Conservation (phyloP, 2,113 vertebrate species). For the Puffinus mauretanicus region DNA sequence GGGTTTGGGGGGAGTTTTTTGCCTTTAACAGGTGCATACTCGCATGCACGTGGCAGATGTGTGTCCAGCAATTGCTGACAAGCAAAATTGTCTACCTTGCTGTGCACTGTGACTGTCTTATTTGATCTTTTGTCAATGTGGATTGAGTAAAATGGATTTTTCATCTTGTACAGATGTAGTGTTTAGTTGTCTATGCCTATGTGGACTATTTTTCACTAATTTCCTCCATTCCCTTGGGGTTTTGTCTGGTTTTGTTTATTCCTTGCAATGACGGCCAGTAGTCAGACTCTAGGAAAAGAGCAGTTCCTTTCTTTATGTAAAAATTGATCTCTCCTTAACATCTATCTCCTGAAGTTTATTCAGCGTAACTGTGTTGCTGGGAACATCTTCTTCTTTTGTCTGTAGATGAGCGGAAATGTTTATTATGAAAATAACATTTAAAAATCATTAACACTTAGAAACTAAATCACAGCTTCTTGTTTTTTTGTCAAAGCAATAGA, state of each 20-base stretch:
- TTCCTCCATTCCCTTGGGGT: not conserved
- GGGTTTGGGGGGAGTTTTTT: not conserved
- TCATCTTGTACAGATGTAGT: not conserved
- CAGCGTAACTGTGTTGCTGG: not conserved
- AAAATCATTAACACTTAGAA: not conserved
- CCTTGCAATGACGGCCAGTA: not conserved
- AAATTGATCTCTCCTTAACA: not conserved
- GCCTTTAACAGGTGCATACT: not conserved
- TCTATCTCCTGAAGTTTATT: not conserved
- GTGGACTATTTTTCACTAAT: slow-evolving; percentile 2
- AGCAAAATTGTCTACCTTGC: not conserved
- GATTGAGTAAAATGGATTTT: slow-evolving; percentile 31
- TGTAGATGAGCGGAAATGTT: not conserved
- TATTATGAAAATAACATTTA: not conserved
- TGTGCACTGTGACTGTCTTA: not conserved
- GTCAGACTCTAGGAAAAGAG: not conserved
- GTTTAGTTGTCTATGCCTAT: not conserved
- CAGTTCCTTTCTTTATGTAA: not conserved
- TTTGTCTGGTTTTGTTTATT: slow-evolving; percentile 16
- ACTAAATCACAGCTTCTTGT: not conserved
- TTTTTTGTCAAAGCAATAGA: not conserved
- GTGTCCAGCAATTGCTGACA: not conserved
- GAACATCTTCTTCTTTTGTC: not conserved
- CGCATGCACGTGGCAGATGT: not conserved
- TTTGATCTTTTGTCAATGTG: slow-evolving; percentile 4